phyloP scores from a whole-genome alignment of 1,140 invertebrate species.

The Caenorhabditis inopinata region DNA sequence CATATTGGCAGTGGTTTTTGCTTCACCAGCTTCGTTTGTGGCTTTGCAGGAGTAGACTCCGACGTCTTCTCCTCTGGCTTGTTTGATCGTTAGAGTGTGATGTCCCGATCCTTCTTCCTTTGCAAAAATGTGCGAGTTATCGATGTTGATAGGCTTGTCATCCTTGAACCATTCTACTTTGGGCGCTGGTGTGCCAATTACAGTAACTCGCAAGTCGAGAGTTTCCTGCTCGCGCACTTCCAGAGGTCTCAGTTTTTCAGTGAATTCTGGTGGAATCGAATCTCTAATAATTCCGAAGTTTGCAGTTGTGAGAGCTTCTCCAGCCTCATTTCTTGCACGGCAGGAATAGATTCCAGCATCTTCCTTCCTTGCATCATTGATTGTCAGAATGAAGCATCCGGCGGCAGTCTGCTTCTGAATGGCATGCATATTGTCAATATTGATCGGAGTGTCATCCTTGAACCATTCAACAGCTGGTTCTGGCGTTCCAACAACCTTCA shows the following conservation, averaged over 20 bases:
- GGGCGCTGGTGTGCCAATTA: constrained; percentile 82
- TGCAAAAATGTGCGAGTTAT: constrained; percentile 62
- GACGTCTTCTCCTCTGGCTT: constrained; percentile 37
- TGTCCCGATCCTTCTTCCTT: constrained; percentile 46
- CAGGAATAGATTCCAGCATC: constrained; percentile 51
- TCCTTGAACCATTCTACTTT: constrained; percentile 77
- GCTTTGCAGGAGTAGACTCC: constrained; percentile 52
- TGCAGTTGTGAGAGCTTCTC: constrained; percentile 7
- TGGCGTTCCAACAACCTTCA: constrained; percentile 69
- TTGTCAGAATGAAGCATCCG: constrained; percentile 66
- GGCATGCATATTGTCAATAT: constrained; percentile 50
- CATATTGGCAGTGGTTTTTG: constrained; percentile 68
- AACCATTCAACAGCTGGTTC: constrained; percentile 66
- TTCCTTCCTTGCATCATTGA: constrained; percentile 59
- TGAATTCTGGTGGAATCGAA: constrained; percentile 55
- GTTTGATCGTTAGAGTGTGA: constrained; percentile 37
- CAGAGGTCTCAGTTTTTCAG: constrained; percentile 51
- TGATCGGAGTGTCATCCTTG: constrained; percentile 68
- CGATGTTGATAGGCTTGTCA: constrained; percentile 75
- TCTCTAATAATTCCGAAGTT: constrained; percentile 33
- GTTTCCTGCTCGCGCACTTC: constrained; percentile 75
- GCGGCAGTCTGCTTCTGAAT: constrained; percentile 61
- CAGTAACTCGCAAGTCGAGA: constrained; percentile 75
- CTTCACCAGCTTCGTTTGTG: constrained; percentile 55
- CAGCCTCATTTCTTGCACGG: constrained; percentile 43